Evolutionary conservation across 2,797 vertebrate species (phyloP).

Genomic region (Lerista edwardsae): DNA sequence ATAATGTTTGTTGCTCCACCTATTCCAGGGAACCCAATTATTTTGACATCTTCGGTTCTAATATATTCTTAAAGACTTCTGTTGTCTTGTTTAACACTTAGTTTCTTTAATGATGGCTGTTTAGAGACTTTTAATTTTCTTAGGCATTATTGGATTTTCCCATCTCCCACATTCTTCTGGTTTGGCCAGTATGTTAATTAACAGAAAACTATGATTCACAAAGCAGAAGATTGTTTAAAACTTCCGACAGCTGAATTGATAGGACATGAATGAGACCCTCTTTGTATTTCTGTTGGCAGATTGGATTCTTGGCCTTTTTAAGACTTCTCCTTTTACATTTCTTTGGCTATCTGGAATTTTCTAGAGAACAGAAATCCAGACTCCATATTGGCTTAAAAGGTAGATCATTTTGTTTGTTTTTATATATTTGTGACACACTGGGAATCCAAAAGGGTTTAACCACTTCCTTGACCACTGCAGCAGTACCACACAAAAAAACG

Average conservation of each 20-base stretch:
- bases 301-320: constrained; percentile 76
- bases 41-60: constrained; percentile 25
- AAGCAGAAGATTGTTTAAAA: not conserved
- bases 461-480: not conserved
- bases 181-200: constrained; percentile 16
- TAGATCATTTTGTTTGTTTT: constrained; percentile 43
- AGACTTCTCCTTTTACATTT: constrained; percentile 70
- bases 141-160: constrained; percentile 16
- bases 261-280: not conserved
- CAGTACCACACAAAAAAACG: not conserved
- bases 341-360: constrained; percentile 63
- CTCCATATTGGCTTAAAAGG: constrained; percentile 67
- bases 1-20: not conserved
- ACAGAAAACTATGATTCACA: not conserved
- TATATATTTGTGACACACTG: not conserved
- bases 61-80: constrained; percentile 18
- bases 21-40: not conserved
- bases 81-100: not conserved
- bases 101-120: not conserved
- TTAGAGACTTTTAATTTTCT: not conserved
- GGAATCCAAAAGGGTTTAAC: not conserved
- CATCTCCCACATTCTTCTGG: not conserved
- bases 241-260: not conserved
- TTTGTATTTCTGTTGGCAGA: constrained; percentile 64
- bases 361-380: constrained; percentile 66